Evolutionary conservation across 2,797 vertebrate species (phyloP).

Genomic region (Etheostoma perlongum): DNA sequence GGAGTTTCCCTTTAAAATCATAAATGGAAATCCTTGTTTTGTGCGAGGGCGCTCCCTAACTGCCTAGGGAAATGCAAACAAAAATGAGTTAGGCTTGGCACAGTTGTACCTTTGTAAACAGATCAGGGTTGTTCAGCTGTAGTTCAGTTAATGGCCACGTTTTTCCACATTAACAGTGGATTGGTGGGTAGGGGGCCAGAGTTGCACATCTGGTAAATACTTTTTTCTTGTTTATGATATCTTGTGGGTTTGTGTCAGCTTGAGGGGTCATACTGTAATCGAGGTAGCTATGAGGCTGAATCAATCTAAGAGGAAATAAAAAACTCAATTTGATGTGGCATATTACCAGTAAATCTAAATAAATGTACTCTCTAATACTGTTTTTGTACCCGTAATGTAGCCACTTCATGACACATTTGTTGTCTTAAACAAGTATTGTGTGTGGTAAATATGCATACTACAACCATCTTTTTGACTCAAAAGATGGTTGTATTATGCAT

Average conservation of each 20-base stretch:
- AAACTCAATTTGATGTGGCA: constrained; percentile 11
- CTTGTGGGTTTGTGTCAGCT: constrained; percentile 21
- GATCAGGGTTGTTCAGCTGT: constrained; percentile 39
- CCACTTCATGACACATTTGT: background rate
- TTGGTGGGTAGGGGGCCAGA: constrained; percentile 5
- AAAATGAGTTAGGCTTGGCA: constrained; percentile 62
- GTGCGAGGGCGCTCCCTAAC: constrained; percentile 20
- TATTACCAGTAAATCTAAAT: background rate
- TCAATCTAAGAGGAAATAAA: constrained; percentile 25
- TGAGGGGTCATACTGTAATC: background rate
- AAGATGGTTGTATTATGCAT: too few species aligned
- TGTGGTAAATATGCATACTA: background rate
- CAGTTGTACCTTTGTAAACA: constrained; percentile 69
- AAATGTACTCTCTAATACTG: background rate
- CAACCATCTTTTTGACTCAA: background rate
- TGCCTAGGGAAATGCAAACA: constrained; percentile 69
- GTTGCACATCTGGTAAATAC: constrained; percentile 15
- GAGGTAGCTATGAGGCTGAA: constrained; percentile 16
- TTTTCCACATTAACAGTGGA: constrained; percentile 55
- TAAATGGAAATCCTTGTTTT: constrained; percentile 62
- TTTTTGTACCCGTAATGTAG: background rate
- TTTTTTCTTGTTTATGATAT: constrained; percentile 39
- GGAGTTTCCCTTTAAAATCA: constrained; percentile 38
- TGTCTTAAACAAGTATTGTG: background rate
- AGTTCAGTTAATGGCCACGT: constrained; percentile 42